Evolutionary conservation across 2,797 vertebrate species (phyloP).

Genomic region (Cyclopterus lumpus): DNA sequence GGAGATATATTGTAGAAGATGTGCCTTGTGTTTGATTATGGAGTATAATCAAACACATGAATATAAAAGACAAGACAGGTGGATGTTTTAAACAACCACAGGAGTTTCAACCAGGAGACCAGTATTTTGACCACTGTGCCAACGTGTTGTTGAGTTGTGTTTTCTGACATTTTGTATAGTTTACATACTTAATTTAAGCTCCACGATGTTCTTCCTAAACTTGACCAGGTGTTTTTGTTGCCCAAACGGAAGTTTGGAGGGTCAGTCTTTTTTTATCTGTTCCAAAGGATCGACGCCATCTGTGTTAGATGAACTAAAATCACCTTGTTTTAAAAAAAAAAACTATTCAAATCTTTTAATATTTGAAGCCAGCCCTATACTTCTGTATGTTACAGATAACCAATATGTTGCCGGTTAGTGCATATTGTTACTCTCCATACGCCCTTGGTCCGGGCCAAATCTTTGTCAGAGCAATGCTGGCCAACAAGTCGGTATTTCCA

Average conservation of each 20-base stretch:
- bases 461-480: background rate
- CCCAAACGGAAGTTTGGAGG: background rate
- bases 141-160: background rate
- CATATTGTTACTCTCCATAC: background rate
- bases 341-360: background rate
- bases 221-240: background rate
- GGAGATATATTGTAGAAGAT: too few relatives aligned
- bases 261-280: background rate
- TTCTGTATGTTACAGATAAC: background rate
- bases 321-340: background rate
- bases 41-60: too few relatives aligned
- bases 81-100: background rate
- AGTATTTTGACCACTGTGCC: too few relatives aligned
- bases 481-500: constrained; percentile 1
- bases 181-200: background rate
- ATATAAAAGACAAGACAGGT: background rate
- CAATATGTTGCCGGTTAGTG: background rate
- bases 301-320: too few relatives aligned
- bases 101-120: background rate
- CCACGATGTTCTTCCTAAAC: background rate
- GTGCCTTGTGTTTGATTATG: too few relatives aligned
- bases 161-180: background rate
- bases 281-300: background rate
- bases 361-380: background rate
- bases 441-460: background rate